phyloP scores from a whole-genome alignment of 1,140 invertebrate species.

The Dufourea novaeangliae region DNA sequence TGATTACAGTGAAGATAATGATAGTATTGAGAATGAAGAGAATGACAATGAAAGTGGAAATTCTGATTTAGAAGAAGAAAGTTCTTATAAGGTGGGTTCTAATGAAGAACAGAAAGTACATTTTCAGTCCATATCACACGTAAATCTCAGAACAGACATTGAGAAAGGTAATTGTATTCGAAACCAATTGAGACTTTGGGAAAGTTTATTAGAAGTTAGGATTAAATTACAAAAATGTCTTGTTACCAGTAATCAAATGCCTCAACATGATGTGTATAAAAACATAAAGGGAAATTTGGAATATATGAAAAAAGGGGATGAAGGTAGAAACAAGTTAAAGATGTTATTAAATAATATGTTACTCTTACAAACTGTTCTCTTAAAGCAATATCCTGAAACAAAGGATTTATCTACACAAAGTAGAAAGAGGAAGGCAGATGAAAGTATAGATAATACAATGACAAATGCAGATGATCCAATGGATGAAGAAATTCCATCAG shows the following conservation, averaged over 20 bases:
- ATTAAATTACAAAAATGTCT: conserved; percentile 93
- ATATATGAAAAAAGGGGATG: conserved; percentile 81
- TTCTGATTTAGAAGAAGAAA: conserved; percentile 54
- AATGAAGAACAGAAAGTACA: conserved; percentile 71
- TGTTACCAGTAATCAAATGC: conserved; percentile 88
- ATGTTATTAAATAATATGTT: conserved; percentile 86
- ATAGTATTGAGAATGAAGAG: conserved; percentile 41
- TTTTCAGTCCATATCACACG: conserved; percentile 83
- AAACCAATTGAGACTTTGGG: conserved; percentile 91
- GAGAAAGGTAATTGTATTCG: conserved; percentile 90
- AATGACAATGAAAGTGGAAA: conserved; percentile 65
- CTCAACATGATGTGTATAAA: conserved; percentile 83
- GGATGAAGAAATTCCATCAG: conserved; percentile 81
- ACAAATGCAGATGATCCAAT: conserved; percentile 74
- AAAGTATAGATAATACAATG: conserved; percentile 49
- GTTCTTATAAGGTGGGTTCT: conserved; percentile 58
- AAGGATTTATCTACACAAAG: conserved; percentile 76
- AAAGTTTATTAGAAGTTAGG: conserved; percentile 90
- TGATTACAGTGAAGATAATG: conserved; percentile 60
- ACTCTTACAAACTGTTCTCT: conserved; percentile 82
- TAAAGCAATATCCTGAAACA: conserved; percentile 86
- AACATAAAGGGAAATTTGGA: conserved; percentile 80
- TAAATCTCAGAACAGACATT: conserved; percentile 84
- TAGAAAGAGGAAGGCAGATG: conserved; percentile 60
- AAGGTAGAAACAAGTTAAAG: conserved; percentile 82